Evolutionary conservation across 1,140 invertebrate genomes (phyloP).

Genomic region (Pogonomyrmex barbatus): DNA sequence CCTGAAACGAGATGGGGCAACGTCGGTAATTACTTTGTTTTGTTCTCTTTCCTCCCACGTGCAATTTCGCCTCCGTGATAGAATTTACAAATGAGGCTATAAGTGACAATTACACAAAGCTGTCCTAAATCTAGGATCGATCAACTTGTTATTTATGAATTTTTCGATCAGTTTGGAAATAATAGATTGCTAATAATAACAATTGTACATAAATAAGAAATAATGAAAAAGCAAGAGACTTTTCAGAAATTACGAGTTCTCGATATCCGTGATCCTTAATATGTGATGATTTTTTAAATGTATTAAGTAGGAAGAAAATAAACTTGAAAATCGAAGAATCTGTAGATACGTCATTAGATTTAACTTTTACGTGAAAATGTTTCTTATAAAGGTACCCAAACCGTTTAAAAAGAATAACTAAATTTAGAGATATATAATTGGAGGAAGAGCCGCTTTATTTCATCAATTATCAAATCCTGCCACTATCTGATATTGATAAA

Average conservation of each 20-base stretch:
- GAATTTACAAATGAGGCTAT: slow-evolving; percentile 49
- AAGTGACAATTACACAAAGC: slow-evolving; percentile 44
- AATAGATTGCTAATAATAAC: neutral
- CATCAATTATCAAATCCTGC: neutral
- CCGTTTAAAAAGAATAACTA: no score
- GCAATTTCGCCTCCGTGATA: slow-evolving; percentile 28
- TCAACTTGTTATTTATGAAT: neutral
- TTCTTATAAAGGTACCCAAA: neutral
- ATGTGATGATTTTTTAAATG: neutral
- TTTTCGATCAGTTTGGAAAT: neutral
- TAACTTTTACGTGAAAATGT: neutral
- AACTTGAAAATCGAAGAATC: neutral
- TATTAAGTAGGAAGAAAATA: neutral
- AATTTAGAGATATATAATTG: neutral
- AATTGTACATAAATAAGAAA: neutral
- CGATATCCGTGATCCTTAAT: neutral
- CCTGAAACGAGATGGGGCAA: slow-evolving; percentile 43
- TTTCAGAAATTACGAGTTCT: neutral
- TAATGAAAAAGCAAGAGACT: neutral
- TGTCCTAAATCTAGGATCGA: neutral
- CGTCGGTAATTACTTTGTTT: slow-evolving; percentile 55
- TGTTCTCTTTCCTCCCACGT: neutral
- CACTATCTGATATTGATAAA: slow-evolving; percentile 20
- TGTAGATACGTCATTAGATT: neutral
- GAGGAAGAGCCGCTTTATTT: neutral